phyloP scores from a whole-genome alignment of 2,113 vertebrate species.

The Ptychochromis oligacanthus region DNA sequence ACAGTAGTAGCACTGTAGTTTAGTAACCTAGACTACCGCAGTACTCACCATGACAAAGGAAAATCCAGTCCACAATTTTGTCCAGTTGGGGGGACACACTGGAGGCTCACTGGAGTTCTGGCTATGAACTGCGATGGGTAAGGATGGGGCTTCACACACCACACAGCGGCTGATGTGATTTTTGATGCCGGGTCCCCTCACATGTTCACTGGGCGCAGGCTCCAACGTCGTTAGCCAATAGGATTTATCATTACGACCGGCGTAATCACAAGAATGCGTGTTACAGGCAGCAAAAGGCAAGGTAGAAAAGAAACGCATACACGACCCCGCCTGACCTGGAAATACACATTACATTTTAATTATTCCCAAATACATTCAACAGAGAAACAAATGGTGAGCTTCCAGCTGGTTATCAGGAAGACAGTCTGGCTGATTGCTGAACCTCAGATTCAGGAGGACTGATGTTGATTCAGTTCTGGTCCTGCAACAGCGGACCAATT shows the following conservation, averaged over 20 bases:
- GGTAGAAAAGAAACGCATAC: slow-evolving; percentile 89
- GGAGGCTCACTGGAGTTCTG: slow-evolving; percentile 84
- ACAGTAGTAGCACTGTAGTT: background rate
- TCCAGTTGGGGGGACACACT: slow-evolving; percentile 83
- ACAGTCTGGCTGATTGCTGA: fast-evolving
- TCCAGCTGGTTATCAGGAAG: background rate
- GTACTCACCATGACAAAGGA: slow-evolving; percentile 92
- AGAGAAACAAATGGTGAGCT: background rate
- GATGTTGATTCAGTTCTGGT: background rate
- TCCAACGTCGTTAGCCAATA: slow-evolving; percentile 89
- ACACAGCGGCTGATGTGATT: slow-evolving; percentile 89
- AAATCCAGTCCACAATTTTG: slow-evolving; percentile 89
- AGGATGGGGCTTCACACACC: slow-evolving; percentile 86
- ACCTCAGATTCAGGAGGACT: background rate
- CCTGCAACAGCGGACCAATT: too few species aligned
- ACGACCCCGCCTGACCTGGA: slow-evolving; percentile 91
- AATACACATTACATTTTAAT: background rate
- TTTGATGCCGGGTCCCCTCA: slow-evolving; percentile 77
- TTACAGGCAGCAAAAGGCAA: slow-evolving; percentile 93
- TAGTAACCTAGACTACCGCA: background rate
- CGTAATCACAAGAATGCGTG: slow-evolving; percentile 85
- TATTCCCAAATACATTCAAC: background rate
- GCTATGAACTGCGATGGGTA: slow-evolving; percentile 85
- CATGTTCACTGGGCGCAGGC: slow-evolving; percentile 70
- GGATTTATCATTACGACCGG: slow-evolving; percentile 90